A percentile compares a stretch with the other conserved stretches of the same genome.
Evolutionary conservation across 2,113 vertebrate genomes (phyloP).

Genomic region (Campylomormyrus tamandua): DNA sequence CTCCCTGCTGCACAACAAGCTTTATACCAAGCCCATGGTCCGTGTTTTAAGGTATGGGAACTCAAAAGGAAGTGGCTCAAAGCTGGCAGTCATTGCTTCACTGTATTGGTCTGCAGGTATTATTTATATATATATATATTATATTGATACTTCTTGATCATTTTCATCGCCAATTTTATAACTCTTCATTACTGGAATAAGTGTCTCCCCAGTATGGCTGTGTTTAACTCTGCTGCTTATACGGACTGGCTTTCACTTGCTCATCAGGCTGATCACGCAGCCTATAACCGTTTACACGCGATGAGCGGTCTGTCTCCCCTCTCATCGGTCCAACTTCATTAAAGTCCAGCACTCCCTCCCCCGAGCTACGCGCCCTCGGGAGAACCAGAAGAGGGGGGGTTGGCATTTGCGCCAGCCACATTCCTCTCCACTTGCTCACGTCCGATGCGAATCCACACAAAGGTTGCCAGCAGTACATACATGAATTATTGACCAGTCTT

Average conservation of each 20-base stretch:
- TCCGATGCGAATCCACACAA: background rate
- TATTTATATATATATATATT: background rate
- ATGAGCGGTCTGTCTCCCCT: background rate
- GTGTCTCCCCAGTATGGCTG: background rate
- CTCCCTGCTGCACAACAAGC: background rate
- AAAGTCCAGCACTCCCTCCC: background rate
- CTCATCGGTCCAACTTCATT: background rate
- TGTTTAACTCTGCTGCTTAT: background rate
- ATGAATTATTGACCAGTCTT: slow-evolving; percentile 16
- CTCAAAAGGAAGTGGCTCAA: background rate
- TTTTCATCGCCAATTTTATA: background rate
- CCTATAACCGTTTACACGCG: background rate
- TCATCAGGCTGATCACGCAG: background rate
- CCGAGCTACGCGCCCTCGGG: background rate
- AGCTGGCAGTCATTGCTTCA: background rate
- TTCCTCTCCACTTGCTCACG: background rate
- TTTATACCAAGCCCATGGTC: background rate
- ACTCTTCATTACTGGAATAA: background rate
- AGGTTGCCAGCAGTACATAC: slow-evolving; percentile 6
- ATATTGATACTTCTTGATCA: background rate
- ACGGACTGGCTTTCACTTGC: background rate
- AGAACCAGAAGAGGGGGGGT: background rate
- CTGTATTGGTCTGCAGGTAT: background rate
- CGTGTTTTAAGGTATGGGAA: background rate
- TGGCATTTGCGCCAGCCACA: background rate